Conservation (phyloP, 2,888 invertebrate genomes). For the Lagria hirta region DNA sequence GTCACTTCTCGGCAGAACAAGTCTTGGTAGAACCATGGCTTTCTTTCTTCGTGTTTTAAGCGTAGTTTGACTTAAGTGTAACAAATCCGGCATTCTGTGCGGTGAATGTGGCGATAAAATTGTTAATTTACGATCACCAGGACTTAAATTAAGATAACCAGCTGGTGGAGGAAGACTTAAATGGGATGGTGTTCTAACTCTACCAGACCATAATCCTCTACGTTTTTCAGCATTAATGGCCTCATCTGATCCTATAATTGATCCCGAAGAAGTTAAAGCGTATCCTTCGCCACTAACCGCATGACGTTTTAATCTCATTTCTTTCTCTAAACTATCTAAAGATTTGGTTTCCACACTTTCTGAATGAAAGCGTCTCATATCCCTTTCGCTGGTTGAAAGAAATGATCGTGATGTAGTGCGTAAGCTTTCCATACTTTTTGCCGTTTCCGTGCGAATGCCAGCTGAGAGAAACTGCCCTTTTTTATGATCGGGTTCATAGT, state of each 20-base stretch:
- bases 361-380: slow-evolving; percentile 59
- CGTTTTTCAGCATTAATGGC: slow-evolving; percentile 64
- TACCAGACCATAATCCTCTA: slow-evolving; percentile 68
- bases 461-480: slow-evolving; percentile 61
- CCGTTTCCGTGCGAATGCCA: slow-evolving; percentile 58
- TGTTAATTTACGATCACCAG: slow-evolving; percentile 66
- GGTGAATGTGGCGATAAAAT: slow-evolving; percentile 82
- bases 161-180: slow-evolving; percentile 69
- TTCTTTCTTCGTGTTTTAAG: slow-evolving; percentile 64
- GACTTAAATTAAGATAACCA: slow-evolving; percentile 58
- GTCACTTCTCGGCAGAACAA: slow-evolving; percentile 74
- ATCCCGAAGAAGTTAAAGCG: slow-evolving; percentile 46
- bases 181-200: slow-evolving; percentile 67
- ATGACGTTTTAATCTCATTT: slow-evolving; percentile 60
- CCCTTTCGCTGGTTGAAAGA: slow-evolving; percentile 67
- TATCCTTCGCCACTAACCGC: slow-evolving; percentile 64
- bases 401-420: slow-evolving; percentile 61
- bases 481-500: slow-evolving; percentile 64
- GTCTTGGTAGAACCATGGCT: slow-evolving; percentile 72
- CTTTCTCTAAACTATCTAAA: slow-evolving; percentile 61
- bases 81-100: slow-evolving; percentile 67
- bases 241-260: slow-evolving; percentile 46
- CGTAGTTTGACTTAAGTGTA: slow-evolving; percentile 61
- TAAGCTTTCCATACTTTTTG: slow-evolving; percentile 72
- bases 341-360: slow-evolving; percentile 61